Conservation (phyloP, 2,113 vertebrate species). For the Cercopithecus mona region DNA sequence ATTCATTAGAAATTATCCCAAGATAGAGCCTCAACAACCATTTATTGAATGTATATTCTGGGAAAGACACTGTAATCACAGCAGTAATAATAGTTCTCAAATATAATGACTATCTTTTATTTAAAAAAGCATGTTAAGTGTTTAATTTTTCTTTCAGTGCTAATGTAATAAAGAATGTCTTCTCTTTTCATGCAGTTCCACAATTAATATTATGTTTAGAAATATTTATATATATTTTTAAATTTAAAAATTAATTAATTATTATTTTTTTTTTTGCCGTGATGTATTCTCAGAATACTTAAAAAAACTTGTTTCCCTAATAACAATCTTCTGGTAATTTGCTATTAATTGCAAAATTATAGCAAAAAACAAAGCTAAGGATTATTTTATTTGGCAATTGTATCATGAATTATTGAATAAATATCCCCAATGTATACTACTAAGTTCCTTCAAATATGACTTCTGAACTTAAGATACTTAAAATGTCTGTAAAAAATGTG, state of each 20-base stretch:
- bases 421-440: not conserved
- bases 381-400: not conserved
- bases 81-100: not conserved
- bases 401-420: not conserved
- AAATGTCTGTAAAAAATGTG: not conserved
- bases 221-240: not conserved
- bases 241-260: not conserved
- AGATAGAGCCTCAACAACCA: not conserved
- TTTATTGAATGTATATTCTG: not conserved
- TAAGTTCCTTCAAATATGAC: not conserved
- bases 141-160: conserved; percentile 5
- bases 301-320: not conserved
- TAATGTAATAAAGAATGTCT: not conserved
- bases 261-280: not conserved
- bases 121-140: not conserved
- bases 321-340: not conserved
- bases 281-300: not conserved
- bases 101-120: not conserved
- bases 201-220: not conserved
- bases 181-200: not conserved
- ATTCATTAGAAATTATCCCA: not conserved
- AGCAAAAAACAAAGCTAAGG: not conserved
- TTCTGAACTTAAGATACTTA: not conserved
- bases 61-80: not conserved
- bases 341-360: not conserved